These are phyloP conservation scores for Megaptera novaeangliae DNA, from an alignment of 2,113 vertebrate genomes.

Conservation along the genomic window DNA sequence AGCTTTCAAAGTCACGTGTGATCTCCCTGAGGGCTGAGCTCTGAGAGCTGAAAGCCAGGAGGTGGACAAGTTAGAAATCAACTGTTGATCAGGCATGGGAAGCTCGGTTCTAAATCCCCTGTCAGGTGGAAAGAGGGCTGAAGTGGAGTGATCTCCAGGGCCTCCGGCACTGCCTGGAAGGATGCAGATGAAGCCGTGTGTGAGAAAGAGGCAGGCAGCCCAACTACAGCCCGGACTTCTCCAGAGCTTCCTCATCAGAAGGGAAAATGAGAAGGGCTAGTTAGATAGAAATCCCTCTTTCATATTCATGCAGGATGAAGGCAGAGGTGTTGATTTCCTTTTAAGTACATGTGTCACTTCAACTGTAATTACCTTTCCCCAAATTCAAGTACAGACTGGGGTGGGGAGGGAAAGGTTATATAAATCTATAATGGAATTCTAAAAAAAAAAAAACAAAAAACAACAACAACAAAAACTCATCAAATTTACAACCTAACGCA, in stretches of 20 bases:
- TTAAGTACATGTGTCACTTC: slow-evolving; percentile 24
- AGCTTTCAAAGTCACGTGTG: neutral
- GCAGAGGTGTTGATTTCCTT: neutral
- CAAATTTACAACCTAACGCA: slow-evolving; percentile 7
- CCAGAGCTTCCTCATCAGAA: neutral
- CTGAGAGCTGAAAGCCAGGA: neutral
- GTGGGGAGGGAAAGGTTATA: neutral
- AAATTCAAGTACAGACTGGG: slow-evolving; percentile 46
- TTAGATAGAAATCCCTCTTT: slow-evolving; percentile 28
- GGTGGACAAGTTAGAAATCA: neutral
- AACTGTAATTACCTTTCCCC: slow-evolving; percentile 44
- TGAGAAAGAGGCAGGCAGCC: neutral
- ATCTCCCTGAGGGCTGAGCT: neutral
- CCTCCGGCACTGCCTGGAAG: neutral
- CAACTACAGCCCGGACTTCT: neutral
- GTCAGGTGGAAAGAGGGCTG: neutral
- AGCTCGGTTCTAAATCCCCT: neutral
- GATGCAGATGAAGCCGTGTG: neutral
- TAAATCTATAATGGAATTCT: slow-evolving; percentile 21
- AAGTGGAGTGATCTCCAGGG: neutral
- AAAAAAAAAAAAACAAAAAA: neutral
- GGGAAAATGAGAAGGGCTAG: neutral
- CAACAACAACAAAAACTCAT: neutral
- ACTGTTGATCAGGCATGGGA: neutral
- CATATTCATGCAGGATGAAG: neutral